A percentile compares a stretch with the other conserved stretches of the same genome.
Conservation (phyloP, 2,888 invertebrate species). For the Unio delphinus region DNA sequence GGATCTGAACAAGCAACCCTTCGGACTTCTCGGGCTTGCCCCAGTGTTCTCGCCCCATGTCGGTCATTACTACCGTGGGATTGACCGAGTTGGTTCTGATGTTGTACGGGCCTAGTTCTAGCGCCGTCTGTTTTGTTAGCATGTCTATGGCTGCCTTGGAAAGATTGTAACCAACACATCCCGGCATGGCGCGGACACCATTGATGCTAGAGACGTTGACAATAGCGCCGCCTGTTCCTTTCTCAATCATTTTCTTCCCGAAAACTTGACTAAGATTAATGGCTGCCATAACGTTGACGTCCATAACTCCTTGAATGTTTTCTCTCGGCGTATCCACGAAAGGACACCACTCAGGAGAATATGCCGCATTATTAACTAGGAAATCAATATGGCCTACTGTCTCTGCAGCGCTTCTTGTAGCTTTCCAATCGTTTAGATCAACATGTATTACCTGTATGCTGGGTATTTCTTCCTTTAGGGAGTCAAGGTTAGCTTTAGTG, state of each 20-base stretch:
- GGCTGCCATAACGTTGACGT: constrained; percentile 8
- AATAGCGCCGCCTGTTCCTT: constrained; percentile 7
- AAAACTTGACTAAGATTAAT: constrained; percentile 12
- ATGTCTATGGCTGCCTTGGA: constrained; percentile 7
- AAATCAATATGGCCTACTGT: constrained; percentile 7
- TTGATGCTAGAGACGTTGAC: constrained; percentile 12
- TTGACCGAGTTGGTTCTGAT: constrained; percentile 92
- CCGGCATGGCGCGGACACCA: not conserved
- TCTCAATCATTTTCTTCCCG: constrained; percentile 8
- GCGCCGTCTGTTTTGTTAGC: constrained; percentile 10
- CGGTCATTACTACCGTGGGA: constrained; percentile 93
- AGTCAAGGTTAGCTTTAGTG: constrained; percentile 6
- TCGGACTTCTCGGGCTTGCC: constrained; percentile 82
- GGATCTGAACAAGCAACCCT: constrained; percentile 84
- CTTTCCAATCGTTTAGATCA: constrained; percentile 14
- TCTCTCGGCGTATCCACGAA: constrained; percentile 7
- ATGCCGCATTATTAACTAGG: constrained; percentile 10
- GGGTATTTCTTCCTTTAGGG: not conserved
- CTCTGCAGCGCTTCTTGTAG: constrained; percentile 7
- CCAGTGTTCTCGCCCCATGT: constrained; percentile 86
- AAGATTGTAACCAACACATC: constrained; percentile 1
- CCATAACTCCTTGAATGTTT: constrained; percentile 72
- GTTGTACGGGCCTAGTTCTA: constrained; percentile 29
- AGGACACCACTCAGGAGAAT: constrained; percentile 65
- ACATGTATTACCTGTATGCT: constrained; percentile 3